A percentile compares a stretch with the other conserved stretches of the same genome.
Evolutionary conservation across 1,140 invertebrate genomes (phyloP).

Genomic region (Saxidomus purpurata): DNA sequence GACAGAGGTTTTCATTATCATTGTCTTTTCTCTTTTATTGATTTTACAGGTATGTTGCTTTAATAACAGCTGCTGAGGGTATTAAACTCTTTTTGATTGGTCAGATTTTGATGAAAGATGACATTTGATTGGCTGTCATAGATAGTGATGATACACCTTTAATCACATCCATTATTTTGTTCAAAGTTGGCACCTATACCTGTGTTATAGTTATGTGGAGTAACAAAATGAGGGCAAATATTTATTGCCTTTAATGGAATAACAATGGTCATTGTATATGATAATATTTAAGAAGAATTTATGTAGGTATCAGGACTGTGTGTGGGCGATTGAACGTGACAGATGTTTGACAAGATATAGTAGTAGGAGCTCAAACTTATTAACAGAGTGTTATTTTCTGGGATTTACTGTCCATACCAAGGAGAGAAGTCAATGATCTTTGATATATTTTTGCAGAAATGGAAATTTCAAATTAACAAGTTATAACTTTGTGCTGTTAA

Average conservation of each 20-base stretch:
- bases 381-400: no score
- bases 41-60: conserved; percentile 44
- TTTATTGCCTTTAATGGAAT: conserved; percentile 34
- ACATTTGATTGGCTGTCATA: conserved; percentile 24
- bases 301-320: neutral
- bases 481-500: no score
- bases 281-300: neutral
- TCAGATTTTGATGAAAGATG: conserved; percentile 5
- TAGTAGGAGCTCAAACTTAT: no score
- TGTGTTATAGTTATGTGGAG: neutral
- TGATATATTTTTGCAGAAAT: no score
- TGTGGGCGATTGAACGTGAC: neutral
- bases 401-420: no score
- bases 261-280: conserved; percentile 25
- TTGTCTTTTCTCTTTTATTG: conserved; percentile 39
- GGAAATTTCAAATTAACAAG: no score
- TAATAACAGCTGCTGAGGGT: neutral
- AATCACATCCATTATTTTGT: neutral
- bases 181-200: conserved; percentile 23
- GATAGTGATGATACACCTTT: neutral
- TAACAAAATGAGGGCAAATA: conserved; percentile 34
- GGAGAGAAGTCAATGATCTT: no score
- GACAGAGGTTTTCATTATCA: conserved; percentile 24
- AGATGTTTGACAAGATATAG: conserved; percentile 25
- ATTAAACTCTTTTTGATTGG: conserved; percentile 33